These are phyloP conservation scores for Canis aureus DNA, from an alignment of 2,113 vertebrate genomes.

Conservation along the genomic window DNA sequence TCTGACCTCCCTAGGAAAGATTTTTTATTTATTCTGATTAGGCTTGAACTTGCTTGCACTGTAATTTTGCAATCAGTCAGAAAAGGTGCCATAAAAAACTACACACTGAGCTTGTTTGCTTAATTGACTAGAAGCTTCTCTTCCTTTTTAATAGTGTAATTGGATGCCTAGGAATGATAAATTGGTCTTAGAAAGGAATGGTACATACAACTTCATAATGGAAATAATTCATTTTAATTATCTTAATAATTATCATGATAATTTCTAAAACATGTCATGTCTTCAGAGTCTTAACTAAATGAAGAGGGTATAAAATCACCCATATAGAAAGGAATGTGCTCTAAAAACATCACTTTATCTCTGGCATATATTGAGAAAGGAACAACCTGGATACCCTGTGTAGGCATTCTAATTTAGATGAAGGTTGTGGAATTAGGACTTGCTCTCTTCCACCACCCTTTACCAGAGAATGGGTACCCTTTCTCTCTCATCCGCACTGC, in stretches of 20 bases:
- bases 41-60: slow-evolving; percentile 1
- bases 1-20: background rate
- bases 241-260: slow-evolving; percentile 65
- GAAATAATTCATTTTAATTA: slow-evolving; percentile 62
- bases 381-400: background rate
- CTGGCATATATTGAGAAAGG: background rate
- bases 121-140: slow-evolving; percentile 73
- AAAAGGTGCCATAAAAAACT: slow-evolving; percentile 60
- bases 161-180: slow-evolving; percentile 69
- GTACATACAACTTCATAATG: slow-evolving; percentile 28
- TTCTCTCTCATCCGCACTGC: background rate
- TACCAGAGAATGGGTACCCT: background rate
- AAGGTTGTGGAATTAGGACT: background rate
- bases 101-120: slow-evolving; percentile 61
- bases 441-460: background rate
- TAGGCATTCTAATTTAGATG: background rate
- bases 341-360: background rate
- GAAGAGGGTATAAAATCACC: background rate
- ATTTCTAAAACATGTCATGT: background rate
- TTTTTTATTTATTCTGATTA: slow-evolving; percentile 67
- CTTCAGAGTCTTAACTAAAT: slow-evolving; percentile 62
- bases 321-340: background rate
- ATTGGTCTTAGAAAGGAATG: slow-evolving; percentile 22
- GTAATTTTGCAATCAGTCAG: slow-evolving; percentile 68
- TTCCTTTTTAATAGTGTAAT: slow-evolving; percentile 64